Evolutionary conservation across 2,797 vertebrate genomes (phyloP), one percentile per base, ranked within the genome.

Genomic region (Lindbergichthys nudifrons): DNA sequence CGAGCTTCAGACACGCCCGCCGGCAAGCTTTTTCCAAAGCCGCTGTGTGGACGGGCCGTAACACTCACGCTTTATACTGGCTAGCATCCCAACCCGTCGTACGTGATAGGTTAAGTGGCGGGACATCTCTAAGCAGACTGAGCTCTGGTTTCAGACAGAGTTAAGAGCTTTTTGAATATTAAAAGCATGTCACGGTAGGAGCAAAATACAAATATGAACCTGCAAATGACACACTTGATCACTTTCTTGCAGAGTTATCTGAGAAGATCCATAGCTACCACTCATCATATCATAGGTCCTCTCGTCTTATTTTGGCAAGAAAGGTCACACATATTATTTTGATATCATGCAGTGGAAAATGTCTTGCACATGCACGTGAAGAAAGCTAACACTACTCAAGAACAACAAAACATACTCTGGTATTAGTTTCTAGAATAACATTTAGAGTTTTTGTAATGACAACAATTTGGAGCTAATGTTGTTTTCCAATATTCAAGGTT

Each of bases 211-310:
- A 36, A 36, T 36, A 36, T 36, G 32, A 36, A 36, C 32, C 32
- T 36, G 32, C 36, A 36, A 36, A 36, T 9, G 32, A 26, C 26
- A 26, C 23, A 5, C 15, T 19, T 2, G 16, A 54, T 21, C 10
- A 10, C 65, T 70, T 59, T 48, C 60, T 52, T 64, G 21, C 30
- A 36, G 32, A 32, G 32, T 36, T 53, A n/a, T 19, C 70, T 65
- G 30, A 62, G n/a, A 52, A 39, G 30, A 64, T 32, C 3, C 14
- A 48, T 41, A 26, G 26, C 26, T 26, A 14, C 4, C 52, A 32
- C 36, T 56, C 1, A 36, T 36, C 6, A 45, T 45, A 14, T n/a
- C 16, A 56, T 56, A 9, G 6, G 5, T n/a, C 10, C 21, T 58
- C 39, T 58, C 11, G 14, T 42, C 39, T 59, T 19, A 15, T 14